A percentile compares a stretch with the other conserved stretches of the same genome.
These are phyloP conservation scores for Sibirionetta formosa DNA, from an alignment of 2,797 vertebrate genomes.

Conservation along the genomic window DNA sequence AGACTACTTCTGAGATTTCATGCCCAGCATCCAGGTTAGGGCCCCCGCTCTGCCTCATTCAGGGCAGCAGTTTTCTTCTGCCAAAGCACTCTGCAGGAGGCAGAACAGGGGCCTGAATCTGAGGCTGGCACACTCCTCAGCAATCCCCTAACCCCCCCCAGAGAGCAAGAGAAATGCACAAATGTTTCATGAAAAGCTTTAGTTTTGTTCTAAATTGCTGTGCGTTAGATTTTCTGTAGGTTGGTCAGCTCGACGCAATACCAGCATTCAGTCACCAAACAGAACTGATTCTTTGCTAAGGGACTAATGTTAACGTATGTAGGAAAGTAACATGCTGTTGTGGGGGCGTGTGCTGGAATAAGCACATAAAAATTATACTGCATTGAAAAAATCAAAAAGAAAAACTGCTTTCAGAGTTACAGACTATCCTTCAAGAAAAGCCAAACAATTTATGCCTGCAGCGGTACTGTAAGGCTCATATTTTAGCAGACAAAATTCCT, in stretches of 20 bases:
- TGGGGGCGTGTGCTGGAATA: not conserved
- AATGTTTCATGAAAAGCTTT: fast-evolving
- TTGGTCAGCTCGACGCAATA: not conserved
- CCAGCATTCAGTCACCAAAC: not conserved
- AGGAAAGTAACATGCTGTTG: not conserved
- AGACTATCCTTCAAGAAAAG: constrained; percentile 73
- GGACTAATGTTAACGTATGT: not conserved
- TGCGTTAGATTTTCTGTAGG: not conserved
- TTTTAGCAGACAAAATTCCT: constrained; percentile 68
- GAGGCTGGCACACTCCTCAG: not conserved
- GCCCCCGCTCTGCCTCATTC: not conserved
- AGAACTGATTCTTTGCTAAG: not conserved
- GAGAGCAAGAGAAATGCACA: not conserved
- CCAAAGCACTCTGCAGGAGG: not conserved
- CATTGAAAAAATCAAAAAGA: constrained; percentile 65
- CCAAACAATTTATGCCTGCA: constrained; percentile 65
- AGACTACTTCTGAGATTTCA: not conserved
- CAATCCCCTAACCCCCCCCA: not conserved
- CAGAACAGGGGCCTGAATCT: not conserved
- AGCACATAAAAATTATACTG: constrained; percentile 55
- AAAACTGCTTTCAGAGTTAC: constrained; percentile 59
- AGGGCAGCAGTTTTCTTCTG: not conserved
- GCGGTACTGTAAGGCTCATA: constrained; percentile 49
- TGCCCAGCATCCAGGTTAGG: not conserved
- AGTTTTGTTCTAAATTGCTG: not conserved